A percentile compares a stretch with the other conserved stretches of the same genome.
Conservation (phyloP, 2,888 invertebrate species). For the Drosophila mulleri region DNA sequence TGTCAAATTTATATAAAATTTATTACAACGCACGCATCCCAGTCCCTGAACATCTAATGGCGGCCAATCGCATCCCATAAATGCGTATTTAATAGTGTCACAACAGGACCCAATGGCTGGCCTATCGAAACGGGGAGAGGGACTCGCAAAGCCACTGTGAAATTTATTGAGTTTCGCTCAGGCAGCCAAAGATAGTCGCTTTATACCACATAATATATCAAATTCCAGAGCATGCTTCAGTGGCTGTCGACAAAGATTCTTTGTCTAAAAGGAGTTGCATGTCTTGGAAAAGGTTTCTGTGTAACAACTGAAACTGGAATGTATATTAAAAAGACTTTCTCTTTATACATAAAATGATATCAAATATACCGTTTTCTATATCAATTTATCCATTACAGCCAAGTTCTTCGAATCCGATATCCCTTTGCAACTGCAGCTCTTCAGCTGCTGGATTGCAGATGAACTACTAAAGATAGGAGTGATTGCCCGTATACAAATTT, state of each 20-base stretch:
- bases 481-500: constrained; percentile 35
- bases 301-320: not conserved
- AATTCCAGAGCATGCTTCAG: constrained; percentile 29
- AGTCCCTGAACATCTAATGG: constrained; percentile 17
- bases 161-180: constrained; percentile 27
- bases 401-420: not conserved
- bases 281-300: not conserved
- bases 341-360: not conserved
- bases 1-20: constrained; percentile 83
- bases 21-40: constrained; percentile 68
- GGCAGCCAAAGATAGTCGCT: constrained; percentile 13
- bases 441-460: constrained; percentile 5
- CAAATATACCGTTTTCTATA: not conserved
- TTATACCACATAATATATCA: constrained; percentile 1
- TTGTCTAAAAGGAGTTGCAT: not conserved
- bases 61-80: constrained; percentile 39
- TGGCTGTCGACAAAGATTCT: constrained; percentile 27
- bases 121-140: not conserved
- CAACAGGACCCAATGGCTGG: constrained; percentile 48
- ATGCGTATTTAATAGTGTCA: constrained; percentile 75
- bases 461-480: constrained; percentile 15
- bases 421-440: constrained; percentile 6
- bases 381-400: not conserved
- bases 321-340: not conserved
- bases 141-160: constrained; percentile 1